Percentiles rank a stretch among this genome's conserved stretches.
phyloP scores from a whole-genome alignment of 2,113 vertebrate genomes.

The Nibea coibor region DNA sequence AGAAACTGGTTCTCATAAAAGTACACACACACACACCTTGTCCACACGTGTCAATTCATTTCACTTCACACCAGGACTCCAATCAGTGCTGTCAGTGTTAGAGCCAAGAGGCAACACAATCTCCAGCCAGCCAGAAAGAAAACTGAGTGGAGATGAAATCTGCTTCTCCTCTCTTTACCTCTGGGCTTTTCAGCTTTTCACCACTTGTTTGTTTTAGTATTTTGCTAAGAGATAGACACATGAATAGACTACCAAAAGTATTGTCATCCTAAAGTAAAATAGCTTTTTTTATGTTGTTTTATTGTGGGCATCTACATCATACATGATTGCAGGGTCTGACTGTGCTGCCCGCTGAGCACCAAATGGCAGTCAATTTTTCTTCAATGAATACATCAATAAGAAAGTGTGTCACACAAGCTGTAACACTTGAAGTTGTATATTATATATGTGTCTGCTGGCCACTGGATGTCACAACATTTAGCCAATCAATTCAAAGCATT shows the following conservation, averaged over 20 bases:
- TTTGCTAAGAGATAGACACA: not conserved
- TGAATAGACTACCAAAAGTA: not conserved
- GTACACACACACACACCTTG: slow-evolving; percentile 9
- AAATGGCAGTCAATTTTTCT: no score
- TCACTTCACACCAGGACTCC: slow-evolving; percentile 47
- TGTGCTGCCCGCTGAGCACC: not conserved
- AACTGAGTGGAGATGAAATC: slow-evolving; percentile 40
- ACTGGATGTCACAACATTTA: no score
- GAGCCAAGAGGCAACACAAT: slow-evolving; percentile 44
- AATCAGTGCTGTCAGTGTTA: slow-evolving; percentile 48
- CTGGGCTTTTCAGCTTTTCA: slow-evolving; percentile 13
- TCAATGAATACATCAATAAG: not conserved
- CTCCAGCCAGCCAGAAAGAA: slow-evolving; percentile 46
- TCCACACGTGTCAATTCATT: slow-evolving; percentile 46
- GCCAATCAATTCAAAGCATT: no score
- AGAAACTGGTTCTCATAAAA: not conserved
- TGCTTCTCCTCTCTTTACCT: slow-evolving; percentile 28
- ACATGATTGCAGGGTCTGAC: not conserved
- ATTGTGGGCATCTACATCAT: no score
- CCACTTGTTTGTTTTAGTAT: slow-evolving; percentile 26
- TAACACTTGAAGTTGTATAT: not conserved
- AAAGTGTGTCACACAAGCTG: not conserved
- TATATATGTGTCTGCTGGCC: no score
- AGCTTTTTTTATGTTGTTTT: not conserved
- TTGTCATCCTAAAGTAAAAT: not conserved